These are phyloP conservation scores for Sebastolobus alascanus DNA, from an alignment of 2,797 vertebrate species.

Conservation along the genomic window DNA sequence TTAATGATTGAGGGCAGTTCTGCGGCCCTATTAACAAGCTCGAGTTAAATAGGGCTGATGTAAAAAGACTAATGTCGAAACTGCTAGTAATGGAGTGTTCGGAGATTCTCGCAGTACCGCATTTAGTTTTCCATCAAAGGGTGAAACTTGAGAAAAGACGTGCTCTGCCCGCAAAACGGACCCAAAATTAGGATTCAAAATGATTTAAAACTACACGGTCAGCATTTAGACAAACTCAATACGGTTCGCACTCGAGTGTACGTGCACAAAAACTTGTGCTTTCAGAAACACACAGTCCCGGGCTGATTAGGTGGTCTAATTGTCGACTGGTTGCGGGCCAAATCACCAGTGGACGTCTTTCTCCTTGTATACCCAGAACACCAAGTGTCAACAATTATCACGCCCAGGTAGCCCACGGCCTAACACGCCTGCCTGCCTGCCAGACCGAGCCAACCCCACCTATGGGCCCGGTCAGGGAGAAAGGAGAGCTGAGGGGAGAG, in stretches of 20 bases:
- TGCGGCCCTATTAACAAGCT: constrained; percentile 70
- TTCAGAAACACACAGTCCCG: constrained; percentile 23
- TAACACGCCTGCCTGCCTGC: constrained; percentile 2
- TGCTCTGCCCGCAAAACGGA: constrained; percentile 43
- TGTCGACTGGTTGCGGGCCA: constrained; percentile 30
- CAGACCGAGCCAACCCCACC: constrained; percentile 20
- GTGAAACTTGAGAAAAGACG: constrained; percentile 53
- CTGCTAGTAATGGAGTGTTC: constrained; percentile 70
- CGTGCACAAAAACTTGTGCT: background rate
- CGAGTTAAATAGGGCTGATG: constrained; percentile 78
- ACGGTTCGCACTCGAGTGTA: constrained; percentile 15
- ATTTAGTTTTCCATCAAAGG: constrained; percentile 72
- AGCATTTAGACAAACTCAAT: constrained; percentile 40
- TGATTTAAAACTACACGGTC: constrained; percentile 34
- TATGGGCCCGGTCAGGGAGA: constrained; percentile 22
- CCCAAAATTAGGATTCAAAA: constrained; percentile 20
- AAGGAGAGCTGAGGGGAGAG: constrained; percentile 7
- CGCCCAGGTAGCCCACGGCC: constrained; percentile 30
- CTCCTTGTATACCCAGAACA: constrained; percentile 30
- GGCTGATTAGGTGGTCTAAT: constrained; percentile 53
- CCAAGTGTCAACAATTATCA: constrained; percentile 46
- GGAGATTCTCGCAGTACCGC: constrained; percentile 63
- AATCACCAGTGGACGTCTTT: constrained; percentile 39
- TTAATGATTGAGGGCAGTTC: constrained; percentile 79
- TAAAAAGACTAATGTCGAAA: constrained; percentile 81